These are phyloP conservation scores for Nomada lathburiana DNA, from an alignment of 2,888 invertebrate genomes.

Conservation along the genomic window DNA sequence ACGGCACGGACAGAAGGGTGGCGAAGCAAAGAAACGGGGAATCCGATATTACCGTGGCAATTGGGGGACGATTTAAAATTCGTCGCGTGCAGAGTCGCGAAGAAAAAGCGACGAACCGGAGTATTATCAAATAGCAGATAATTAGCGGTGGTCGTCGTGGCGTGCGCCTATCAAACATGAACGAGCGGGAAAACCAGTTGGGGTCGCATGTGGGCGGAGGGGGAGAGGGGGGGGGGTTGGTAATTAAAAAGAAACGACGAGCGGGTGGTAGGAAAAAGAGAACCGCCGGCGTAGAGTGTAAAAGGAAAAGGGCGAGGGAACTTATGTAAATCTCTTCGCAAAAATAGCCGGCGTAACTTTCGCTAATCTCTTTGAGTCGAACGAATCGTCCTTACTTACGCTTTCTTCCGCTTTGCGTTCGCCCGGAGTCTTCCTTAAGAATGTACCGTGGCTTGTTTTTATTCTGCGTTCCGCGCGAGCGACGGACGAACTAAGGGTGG, in stretches of 20 bases:
- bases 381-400: constrained; percentile 57
- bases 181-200: constrained; percentile 14
- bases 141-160: constrained; percentile 36
- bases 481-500: neutral
- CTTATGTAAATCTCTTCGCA: constrained; percentile 82
- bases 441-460: constrained; percentile 24
- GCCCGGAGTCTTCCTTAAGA: neutral
- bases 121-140: constrained; percentile 57
- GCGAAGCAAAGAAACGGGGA: constrained; percentile 16
- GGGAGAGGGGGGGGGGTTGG: neutral
- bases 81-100: constrained; percentile 15
- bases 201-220: neutral
- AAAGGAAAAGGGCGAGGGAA: constrained; percentile 56
- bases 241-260: constrained; percentile 25
- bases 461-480: constrained; percentile 27
- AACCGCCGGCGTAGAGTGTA: constrained; percentile 8
- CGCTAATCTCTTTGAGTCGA: constrained; percentile 77
- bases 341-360: constrained; percentile 81
- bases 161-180: constrained; percentile 47
- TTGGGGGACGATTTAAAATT: constrained; percentile 24
- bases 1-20: neutral
- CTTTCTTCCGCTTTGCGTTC: constrained; percentile 1
- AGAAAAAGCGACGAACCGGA: constrained; percentile 11
- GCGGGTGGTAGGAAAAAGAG: constrained; percentile 15
- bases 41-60: constrained; percentile 37